Evolutionary conservation across 2,888 invertebrate species (phyloP).

Genomic region (Sylvicola cinctus): DNA sequence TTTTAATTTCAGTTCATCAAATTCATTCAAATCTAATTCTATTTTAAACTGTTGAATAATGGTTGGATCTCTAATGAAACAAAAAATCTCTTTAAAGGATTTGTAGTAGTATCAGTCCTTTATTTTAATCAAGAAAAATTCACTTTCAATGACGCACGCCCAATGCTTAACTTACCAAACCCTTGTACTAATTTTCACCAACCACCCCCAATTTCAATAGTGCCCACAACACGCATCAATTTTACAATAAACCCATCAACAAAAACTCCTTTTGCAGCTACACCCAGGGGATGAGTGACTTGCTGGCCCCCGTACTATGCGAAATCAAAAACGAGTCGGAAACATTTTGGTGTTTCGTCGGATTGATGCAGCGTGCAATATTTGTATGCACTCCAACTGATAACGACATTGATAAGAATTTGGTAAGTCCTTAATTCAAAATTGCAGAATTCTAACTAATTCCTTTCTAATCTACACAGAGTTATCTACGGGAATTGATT

Average conservation of each 20-base stretch:
- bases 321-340: conserved; percentile 90
- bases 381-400: conserved; percentile 90
- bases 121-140: too few species aligned
- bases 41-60: background rate
- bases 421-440: conserved; percentile 29
- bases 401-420: conserved; percentile 82
- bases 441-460: background rate
- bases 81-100: too few species aligned
- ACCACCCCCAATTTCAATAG: too few species aligned
- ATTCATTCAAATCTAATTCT: conserved; percentile 3
- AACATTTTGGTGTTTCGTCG: conserved; percentile 96
- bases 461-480: conserved; percentile 25
- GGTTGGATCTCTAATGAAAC: too few species aligned
- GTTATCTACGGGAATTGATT: conserved; percentile 69
- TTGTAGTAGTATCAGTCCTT: too few species aligned
- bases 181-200: too few species aligned
- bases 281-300: conserved; percentile 93
- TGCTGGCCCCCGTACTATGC: conserved; percentile 78
- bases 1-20: conserved; percentile 8
- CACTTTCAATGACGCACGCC: too few species aligned
- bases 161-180: too few species aligned
- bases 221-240: too few species aligned
- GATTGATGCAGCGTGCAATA: conserved; percentile 84
- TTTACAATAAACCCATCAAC: too few species aligned
- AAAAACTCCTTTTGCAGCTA: conserved; percentile 27